Evolutionary conservation across 2,797 vertebrate genomes (phyloP), one percentile per base, ranked within the genome.

Genomic region (Corythornis leucogaster): DNA sequence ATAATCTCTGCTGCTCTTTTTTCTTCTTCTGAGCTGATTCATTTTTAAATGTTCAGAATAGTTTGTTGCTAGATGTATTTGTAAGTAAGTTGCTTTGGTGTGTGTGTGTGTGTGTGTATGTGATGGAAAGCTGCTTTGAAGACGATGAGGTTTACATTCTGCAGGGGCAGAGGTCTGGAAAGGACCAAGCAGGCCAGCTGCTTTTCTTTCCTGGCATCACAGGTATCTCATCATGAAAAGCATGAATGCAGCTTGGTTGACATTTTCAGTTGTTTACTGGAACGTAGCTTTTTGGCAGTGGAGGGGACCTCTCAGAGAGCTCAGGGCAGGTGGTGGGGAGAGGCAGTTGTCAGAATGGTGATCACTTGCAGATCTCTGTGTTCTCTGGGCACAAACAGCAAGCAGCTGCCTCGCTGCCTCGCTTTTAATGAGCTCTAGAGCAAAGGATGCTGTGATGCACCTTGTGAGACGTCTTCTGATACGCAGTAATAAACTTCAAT

Each of bases 371-470:
- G 66, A 63, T 86, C 64, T 89, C 35, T 0, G 0, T 59, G 82
- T 81, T 84, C 53, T 55, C 58, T 62, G 68, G 70, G 50, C 73
- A 61, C 46, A 38, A 68, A 59, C 66, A 74, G 31, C 28, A 35
- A 90, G 75, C 66, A 55, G n/a, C 77, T 5, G 1, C 33, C 71
- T 92, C 1, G 1, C 62, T 87, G 80, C 89, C 21, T 8, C 58
- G 54, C 75, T 75, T 92, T 51, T 67, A 80, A 71, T 79, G 82
- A 93, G 59, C 78, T 93, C 54, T 62, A 76, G 84, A 77, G 58
- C 77, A 79, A 62, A 70, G 19, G 69, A 69, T 75, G 25, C 76
- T 43, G 11, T 42, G 18, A 92, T 1, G 0, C 73, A 59, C 63
- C 61, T 93, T 16, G 13, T 87, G 88, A 64, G 76, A 43, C 28